phyloP scores from a whole-genome alignment of 2,113 vertebrate genomes.

The Pipa parva region DNA sequence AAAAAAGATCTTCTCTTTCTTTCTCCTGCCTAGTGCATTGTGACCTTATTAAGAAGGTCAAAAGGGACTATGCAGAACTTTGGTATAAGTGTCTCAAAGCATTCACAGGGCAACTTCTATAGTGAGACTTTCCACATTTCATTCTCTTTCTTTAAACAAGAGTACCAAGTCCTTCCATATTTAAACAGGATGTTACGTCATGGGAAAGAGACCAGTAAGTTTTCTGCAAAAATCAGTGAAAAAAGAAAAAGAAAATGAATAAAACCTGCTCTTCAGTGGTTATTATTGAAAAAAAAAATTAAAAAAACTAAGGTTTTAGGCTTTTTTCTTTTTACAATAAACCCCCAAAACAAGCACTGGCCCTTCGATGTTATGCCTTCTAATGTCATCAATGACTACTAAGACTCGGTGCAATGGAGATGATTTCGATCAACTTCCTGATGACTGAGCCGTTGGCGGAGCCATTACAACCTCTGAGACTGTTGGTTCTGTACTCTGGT shows the following conservation, averaged over 20 bases:
- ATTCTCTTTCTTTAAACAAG: slow-evolving; percentile 65
- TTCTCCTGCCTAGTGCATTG: slow-evolving; percentile 74
- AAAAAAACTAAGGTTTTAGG: slow-evolving; percentile 54
- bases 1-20: slow-evolving; percentile 63
- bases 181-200: slow-evolving; percentile 64
- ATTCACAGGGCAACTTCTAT: slow-evolving; percentile 61
- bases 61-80: slow-evolving; percentile 76
- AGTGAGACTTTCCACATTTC: slow-evolving; percentile 57
- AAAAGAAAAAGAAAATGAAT: slow-evolving; percentile 66
- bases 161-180: slow-evolving; percentile 48
- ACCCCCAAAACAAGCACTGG: slow-evolving; percentile 71
- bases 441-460: slow-evolving; percentile 73
- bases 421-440: slow-evolving; percentile 85
- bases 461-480: slow-evolving; percentile 67
- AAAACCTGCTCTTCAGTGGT: slow-evolving; percentile 67
- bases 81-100: slow-evolving; percentile 78
- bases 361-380: slow-evolving; percentile 68
- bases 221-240: slow-evolving; percentile 57
- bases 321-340: slow-evolving; percentile 53
- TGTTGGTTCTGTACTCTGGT: slow-evolving; percentile 85
- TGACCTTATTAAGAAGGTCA: slow-evolving; percentile 65
- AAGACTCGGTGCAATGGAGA: slow-evolving; percentile 51
- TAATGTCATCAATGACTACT: slow-evolving; percentile 66
- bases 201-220: slow-evolving; percentile 64
- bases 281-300: slow-evolving; percentile 64